phyloP scores from a whole-genome alignment of 2,113 vertebrate species.

The Peucedramus taeniatus region DNA sequence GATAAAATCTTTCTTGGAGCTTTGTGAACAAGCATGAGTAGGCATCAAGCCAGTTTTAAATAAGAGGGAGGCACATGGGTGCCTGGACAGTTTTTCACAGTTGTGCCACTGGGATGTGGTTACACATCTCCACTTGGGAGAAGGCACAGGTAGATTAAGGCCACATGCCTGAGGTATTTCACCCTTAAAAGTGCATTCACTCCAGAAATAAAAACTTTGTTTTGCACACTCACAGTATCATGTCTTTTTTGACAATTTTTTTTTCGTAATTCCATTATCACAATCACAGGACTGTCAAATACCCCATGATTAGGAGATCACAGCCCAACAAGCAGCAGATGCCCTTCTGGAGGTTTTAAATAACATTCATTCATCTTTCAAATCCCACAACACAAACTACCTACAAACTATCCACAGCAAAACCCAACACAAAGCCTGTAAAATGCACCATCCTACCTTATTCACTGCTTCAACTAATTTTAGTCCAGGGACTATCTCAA shows the following conservation, averaged over 20 bases:
- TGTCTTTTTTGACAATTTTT: slow-evolving; percentile 52
- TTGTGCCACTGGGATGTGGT: not conserved
- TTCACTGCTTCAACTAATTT: slow-evolving; percentile 36
- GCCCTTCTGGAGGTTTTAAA: slow-evolving; percentile 53
- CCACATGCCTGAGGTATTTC: not conserved
- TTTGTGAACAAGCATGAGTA: not conserved
- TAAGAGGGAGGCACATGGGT: not conserved
- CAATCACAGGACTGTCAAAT: slow-evolving; percentile 66
- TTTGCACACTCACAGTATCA: slow-evolving; percentile 38
- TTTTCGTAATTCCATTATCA: slow-evolving; percentile 58
- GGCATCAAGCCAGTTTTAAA: not conserved
- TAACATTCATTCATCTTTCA: slow-evolving; percentile 46
- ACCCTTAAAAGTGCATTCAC: slow-evolving; percentile 37
- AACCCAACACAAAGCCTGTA: slow-evolving; percentile 36
- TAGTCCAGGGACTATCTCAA: slow-evolving; percentile 27
- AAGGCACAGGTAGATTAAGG: not conserved
- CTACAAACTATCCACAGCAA: slow-evolving; percentile 20
- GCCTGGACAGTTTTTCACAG: not conserved
- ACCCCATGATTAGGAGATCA: slow-evolving; percentile 66
- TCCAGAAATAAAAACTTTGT: slow-evolving; percentile 53
- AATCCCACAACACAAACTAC: not conserved
- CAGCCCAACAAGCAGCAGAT: slow-evolving; percentile 64
- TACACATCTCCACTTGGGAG: not conserved
- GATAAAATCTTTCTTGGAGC: not conserved
- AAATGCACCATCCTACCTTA: not conserved